A percentile compares a stretch with the other conserved stretches of the same genome.
Conservation (phyloP, 2,888 invertebrate genomes). For the Philonicus albiceps region DNA sequence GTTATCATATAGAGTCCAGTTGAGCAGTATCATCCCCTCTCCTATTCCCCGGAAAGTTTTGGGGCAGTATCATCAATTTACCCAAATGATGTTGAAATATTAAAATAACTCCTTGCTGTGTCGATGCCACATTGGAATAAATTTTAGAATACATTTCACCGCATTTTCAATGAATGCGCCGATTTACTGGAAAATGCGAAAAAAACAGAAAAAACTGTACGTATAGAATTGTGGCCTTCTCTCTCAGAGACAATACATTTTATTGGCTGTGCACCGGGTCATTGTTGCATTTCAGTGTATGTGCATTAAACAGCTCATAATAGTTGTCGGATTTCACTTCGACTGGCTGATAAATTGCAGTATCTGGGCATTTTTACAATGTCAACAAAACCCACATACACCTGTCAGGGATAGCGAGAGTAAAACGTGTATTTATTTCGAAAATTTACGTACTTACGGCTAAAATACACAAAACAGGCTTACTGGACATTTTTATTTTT, state of each 20-base stretch:
- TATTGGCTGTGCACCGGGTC: background rate
- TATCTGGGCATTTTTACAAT: background rate
- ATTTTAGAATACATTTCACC: background rate
- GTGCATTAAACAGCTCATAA: background rate
- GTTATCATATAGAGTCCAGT: background rate
- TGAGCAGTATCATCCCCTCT: background rate
- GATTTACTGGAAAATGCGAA: background rate
- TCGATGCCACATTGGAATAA: background rate
- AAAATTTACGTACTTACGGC: background rate
- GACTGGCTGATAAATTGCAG: background rate
- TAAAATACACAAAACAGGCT: background rate
- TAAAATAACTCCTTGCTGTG: background rate
- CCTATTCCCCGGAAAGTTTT: background rate
- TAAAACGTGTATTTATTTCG: background rate
- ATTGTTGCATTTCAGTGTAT: background rate
- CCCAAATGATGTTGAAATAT: background rate
- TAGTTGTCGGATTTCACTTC: background rate
- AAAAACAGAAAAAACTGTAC: background rate
- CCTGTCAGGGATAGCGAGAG: background rate
- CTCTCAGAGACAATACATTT: background rate
- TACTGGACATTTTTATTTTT: background rate
- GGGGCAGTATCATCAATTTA: background rate
- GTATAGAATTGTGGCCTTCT: background rate
- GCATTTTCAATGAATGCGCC: background rate
- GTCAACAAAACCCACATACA: background rate